phyloP scores from a whole-genome alignment of 2,113 vertebrate genomes.

The Chloropsis cyanopogon region DNA sequence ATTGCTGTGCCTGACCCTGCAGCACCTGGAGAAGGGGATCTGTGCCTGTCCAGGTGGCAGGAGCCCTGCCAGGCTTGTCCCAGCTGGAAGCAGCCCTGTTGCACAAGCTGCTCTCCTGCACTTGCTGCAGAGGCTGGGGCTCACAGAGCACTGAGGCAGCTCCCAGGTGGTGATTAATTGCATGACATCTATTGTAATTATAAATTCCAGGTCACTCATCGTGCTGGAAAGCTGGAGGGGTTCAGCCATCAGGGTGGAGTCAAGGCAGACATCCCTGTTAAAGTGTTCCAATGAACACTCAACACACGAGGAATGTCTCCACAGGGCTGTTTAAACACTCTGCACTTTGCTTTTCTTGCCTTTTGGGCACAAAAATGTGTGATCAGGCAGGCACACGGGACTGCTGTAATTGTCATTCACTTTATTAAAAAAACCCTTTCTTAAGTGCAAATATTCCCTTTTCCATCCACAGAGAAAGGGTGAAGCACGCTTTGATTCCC shows the following conservation, averaged over 20 bases:
- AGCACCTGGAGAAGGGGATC: background rate
- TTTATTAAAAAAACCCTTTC: background rate
- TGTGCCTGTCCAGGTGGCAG: background rate
- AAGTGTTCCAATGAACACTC: conserved; percentile 57
- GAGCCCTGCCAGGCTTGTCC: conserved; percentile 10
- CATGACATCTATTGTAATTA: conserved; percentile 58
- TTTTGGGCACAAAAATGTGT: conserved; percentile 44
- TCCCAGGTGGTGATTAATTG: conserved; percentile 52
- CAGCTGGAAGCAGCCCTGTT: conserved; percentile 10
- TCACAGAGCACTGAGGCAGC: background rate
- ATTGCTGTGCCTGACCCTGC: background rate
- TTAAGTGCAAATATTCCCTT: background rate
- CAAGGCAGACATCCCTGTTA: background rate
- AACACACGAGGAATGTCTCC: conserved; percentile 47
- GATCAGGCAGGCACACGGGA: conserved; percentile 31
- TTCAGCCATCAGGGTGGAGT: conserved; percentile 50
- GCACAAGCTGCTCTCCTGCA: conserved; percentile 38
- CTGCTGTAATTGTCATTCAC: conserved; percentile 36
- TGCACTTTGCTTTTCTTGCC: conserved; percentile 41
- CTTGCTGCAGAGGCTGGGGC: conserved; percentile 17
- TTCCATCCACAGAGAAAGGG: background rate
- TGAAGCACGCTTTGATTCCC: background rate
- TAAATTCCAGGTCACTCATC: conserved; percentile 69
- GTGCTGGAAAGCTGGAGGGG: conserved; percentile 30
- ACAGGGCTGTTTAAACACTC: conserved; percentile 34